Evolutionary conservation across 2,797 vertebrate species (phyloP), one percentile per base, ranked within the genome.

Genomic region (Sebastolobus altivelis): DNA sequence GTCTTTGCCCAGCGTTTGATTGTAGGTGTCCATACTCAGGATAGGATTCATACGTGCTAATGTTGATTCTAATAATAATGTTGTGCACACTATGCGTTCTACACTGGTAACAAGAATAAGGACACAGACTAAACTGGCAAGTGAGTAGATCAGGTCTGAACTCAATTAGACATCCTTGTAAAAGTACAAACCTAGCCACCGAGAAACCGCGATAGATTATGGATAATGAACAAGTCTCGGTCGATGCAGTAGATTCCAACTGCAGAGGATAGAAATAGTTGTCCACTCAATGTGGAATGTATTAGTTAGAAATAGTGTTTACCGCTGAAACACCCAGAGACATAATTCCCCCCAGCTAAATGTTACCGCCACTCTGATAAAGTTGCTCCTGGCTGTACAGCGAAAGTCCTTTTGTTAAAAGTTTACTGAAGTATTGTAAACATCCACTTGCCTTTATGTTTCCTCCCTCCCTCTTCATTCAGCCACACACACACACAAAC

Each of bases 351-450:
- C 14, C 31, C 4, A 66, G 49, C 16, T 31, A 16, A 68, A 72
- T 65, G 22, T 75, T 59, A 27, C 3, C 6, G 7, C 46, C 49
- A 29, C 60, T 22, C 35, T 65, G 63, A 49, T 33, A 70, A 61
- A 79, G 59, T 65, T 65, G 13, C 37, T 68, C 29, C 38, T 33
- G 61, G 58, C 33, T 56, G 8, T 37, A 52, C 27, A 63, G 46
- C 52, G 6, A 54, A 65, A 66, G 20, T 43, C 37, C 22, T 35
- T 77, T 77, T 83, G 56, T 80, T 55, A 58, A 79, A 82, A 91
- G 77, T 92, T 92, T 91, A 59, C 72, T 43, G 31, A 87, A 87
- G 79, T 65, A 82, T 79, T 91, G 78, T 87, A 92, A 94, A 90
- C 82, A 92, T 86, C 35, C 58, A 60, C 73, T 85, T 80, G 65